phyloP scores from a whole-genome alignment of 2,888 invertebrate genomes.

The Tubiluchus corallicola region DNA sequence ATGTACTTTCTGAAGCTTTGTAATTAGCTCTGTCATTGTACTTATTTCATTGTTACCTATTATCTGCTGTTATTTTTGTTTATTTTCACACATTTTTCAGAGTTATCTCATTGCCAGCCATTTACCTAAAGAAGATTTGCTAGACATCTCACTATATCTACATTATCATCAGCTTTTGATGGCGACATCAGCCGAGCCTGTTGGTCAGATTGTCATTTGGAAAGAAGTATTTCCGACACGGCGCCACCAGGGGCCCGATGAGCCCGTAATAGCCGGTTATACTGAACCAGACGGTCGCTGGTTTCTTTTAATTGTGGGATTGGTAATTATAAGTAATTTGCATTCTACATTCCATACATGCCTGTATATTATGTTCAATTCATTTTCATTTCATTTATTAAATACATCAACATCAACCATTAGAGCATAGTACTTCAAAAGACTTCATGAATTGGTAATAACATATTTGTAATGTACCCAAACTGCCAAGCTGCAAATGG shows the following conservation, averaged over 20 bases:
- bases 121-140: slow-evolving; percentile 49
- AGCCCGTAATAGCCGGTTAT: slow-evolving; percentile 14
- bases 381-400: neutral
- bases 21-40: too few species aligned
- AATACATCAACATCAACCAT: too few species aligned
- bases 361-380: too few species aligned
- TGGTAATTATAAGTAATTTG: slow-evolving; percentile 19
- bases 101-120: slow-evolving; percentile 59
- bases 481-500: too few species aligned
- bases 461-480: too few species aligned
- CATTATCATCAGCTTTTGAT: slow-evolving; percentile 52
- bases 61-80: neutral
- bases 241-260: slow-evolving; percentile 16
- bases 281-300: slow-evolving; percentile 22
- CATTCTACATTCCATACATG: too few species aligned
- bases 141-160: slow-evolving; percentile 53
- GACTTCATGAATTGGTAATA: too few species aligned
- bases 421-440: too few species aligned
- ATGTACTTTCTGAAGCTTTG: too few species aligned
- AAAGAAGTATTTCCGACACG: slow-evolving; percentile 24
- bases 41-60: too few species aligned
- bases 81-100: slow-evolving; percentile 21
- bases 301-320: slow-evolving; percentile 25
- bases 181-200: slow-evolving; percentile 26
- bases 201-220: slow-evolving; percentile 26